Evolutionary conservation across 2,888 invertebrate species (phyloP).

Genomic region (Himalopsyche kuldschensis): DNA sequence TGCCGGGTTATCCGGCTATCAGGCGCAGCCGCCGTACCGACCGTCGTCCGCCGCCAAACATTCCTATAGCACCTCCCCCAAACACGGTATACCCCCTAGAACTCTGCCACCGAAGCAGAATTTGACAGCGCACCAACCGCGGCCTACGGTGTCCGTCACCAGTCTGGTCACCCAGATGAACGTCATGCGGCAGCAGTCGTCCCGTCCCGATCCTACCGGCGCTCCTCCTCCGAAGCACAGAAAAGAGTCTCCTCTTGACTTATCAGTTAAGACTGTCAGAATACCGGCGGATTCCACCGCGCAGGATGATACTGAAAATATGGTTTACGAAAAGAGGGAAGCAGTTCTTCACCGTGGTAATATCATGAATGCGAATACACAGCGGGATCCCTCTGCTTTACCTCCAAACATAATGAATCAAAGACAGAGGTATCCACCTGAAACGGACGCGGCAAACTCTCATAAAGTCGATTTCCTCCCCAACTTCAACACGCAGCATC

Average conservation of each 20-base stretch:
- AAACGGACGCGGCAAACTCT: constrained; percentile 48
- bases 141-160: constrained; percentile 58
- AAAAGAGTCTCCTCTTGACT: constrained; percentile 79
- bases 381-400: constrained; percentile 46
- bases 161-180: constrained; percentile 52
- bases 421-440: constrained; percentile 17
- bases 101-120: constrained; percentile 48
- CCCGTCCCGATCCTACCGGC: constrained; percentile 25
- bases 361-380: constrained; percentile 43
- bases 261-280: constrained; percentile 86
- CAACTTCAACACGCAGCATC: constrained; percentile 64
- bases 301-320: constrained; percentile 64
- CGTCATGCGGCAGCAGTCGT: constrained; percentile 42
- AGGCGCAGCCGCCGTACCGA: constrained; percentile 38
- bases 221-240: constrained; percentile 54
- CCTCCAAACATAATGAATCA: constrained; percentile 38
- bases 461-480: constrained; percentile 81
- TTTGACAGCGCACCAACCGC: constrained; percentile 52
- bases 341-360: constrained; percentile 10
- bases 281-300: constrained; percentile 88
- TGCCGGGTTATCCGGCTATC: constrained; percentile 47
- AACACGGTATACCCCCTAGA: constrained; percentile 46
- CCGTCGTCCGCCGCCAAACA: constrained; percentile 39
- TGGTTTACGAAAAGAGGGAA: constrained; percentile 49
- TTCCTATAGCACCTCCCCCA: constrained; percentile 32